Evolutionary conservation across 2,797 vertebrate genomes (phyloP).

Genomic region (Brachyalestes nurse): DNA sequence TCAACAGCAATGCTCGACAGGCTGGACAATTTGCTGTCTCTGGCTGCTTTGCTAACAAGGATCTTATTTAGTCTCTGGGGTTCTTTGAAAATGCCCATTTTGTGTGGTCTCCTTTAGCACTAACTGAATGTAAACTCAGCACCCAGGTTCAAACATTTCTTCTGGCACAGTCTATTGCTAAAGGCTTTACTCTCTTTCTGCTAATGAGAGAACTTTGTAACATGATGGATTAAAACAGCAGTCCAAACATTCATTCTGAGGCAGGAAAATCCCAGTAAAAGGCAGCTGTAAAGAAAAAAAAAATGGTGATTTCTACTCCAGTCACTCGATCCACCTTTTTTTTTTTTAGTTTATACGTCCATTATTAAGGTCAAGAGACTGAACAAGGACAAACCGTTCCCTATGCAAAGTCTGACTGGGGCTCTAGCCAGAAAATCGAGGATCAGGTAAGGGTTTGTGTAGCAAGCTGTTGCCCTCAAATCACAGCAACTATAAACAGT

Average conservation of each 20-base stretch:
- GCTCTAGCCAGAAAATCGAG: background rate
- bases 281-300: constrained; percentile 27
- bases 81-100: constrained; percentile 16
- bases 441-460: constrained; percentile 37
- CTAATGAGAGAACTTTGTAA: constrained; percentile 26
- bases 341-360: constrained; percentile 34
- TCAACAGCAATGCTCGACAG: background rate
- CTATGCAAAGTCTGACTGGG: constrained; percentile 22
- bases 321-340: constrained; percentile 26
- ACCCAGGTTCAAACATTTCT: background rate
- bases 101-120: constrained; percentile 15
- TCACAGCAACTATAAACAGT: constrained; percentile 41
- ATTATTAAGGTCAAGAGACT: constrained; percentile 45
- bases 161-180: background rate
- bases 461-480: constrained; percentile 31
- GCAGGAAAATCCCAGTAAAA: constrained; percentile 27
- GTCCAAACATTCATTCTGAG: constrained; percentile 27
- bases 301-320: constrained; percentile 23
- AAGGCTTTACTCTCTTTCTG: constrained; percentile 26
- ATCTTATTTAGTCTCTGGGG: constrained; percentile 14
- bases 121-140: constrained; percentile 22
- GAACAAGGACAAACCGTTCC: constrained; percentile 21
- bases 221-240: constrained; percentile 38
- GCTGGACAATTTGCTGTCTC: background rate
- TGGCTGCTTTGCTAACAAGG: constrained; percentile 19